Conservation (phyloP, 2,888 invertebrate species). For the Chironomus riparius region DNA sequence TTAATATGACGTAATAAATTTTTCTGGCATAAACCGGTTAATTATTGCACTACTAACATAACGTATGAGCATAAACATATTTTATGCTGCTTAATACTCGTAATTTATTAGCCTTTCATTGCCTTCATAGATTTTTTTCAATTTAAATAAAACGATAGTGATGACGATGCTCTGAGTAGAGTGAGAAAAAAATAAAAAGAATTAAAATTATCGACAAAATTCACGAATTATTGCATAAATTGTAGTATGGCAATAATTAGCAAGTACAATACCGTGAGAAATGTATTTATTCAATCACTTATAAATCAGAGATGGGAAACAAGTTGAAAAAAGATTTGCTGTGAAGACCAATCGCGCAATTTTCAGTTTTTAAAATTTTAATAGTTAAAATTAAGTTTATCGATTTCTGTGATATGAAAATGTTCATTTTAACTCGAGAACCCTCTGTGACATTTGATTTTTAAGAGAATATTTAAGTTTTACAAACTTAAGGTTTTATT, state of each 20-base stretch:
- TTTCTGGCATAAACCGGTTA: slow-evolving; percentile 25
- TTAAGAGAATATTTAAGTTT: no score
- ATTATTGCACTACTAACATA: slow-evolving; percentile 11
- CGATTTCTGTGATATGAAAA: no score
- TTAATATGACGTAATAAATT: slow-evolving; percentile 27
- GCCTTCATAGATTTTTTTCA: no score
- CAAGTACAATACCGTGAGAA: slow-evolving; percentile 25
- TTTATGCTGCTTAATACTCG: neutral
- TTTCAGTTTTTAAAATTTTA: no score
- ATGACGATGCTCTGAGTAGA: neutral
- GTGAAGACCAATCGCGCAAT: neutral
- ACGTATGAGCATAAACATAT: neutral
- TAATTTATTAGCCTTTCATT: slow-evolving; percentile 13
- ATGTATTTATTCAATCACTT: slow-evolving; percentile 22
- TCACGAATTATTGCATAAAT: slow-evolving; percentile 9
- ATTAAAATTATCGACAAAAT: slow-evolving; percentile 3
- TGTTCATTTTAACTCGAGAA: no score
- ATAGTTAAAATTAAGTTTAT: no score
- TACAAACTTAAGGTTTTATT: no score
- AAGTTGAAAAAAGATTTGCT: neutral
- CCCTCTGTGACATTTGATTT: no score
- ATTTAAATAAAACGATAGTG: neutral
- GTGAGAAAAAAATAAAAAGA: neutral
- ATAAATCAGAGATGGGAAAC: slow-evolving; percentile 1
- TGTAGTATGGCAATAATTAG: slow-evolving; percentile 12